These are phyloP conservation scores for Penaeus chinensis DNA, from an alignment of 1,140 invertebrate species.

Conservation along the genomic window DNA sequence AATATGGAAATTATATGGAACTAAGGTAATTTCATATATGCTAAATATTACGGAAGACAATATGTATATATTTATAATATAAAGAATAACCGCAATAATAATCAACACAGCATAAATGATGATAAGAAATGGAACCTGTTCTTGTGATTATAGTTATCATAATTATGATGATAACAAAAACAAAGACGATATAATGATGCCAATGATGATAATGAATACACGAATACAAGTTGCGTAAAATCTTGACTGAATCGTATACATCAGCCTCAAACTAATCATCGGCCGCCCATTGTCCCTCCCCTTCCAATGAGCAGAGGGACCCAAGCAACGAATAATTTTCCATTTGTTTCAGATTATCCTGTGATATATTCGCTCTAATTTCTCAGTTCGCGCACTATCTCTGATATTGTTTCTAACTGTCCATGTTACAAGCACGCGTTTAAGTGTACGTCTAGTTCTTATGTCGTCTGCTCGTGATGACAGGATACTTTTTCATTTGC, in stretches of 20 bases:
- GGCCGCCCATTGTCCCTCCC: conserved; percentile 57
- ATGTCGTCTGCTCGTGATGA: background rate
- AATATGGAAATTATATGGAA: no score
- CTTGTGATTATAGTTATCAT: no score
- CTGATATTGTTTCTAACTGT: background rate
- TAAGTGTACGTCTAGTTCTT: no score
- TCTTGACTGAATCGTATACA: conserved; percentile 58
- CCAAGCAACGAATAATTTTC: conserved; percentile 58
- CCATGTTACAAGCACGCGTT: background rate
- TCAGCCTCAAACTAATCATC: conserved; percentile 60
- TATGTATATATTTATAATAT: no score
- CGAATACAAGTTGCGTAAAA: conserved; percentile 55
- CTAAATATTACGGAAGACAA: no score
- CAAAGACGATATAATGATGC: background rate
- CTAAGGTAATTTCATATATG: no score
- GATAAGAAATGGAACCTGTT: no score
- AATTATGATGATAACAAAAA: no score
- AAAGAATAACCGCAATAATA: no score
- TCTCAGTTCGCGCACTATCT: conserved; percentile 1
- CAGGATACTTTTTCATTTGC: conserved; percentile 28
- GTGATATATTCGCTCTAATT: conserved; percentile 39
- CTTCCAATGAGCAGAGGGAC: conserved; percentile 56
- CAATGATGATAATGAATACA: conserved; percentile 40
- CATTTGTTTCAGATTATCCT: conserved; percentile 57
- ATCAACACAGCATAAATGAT: no score